These are phyloP conservation scores for Drymonia ruficornis DNA, from an alignment of 2,888 invertebrate species.

Conservation along the genomic window DNA sequence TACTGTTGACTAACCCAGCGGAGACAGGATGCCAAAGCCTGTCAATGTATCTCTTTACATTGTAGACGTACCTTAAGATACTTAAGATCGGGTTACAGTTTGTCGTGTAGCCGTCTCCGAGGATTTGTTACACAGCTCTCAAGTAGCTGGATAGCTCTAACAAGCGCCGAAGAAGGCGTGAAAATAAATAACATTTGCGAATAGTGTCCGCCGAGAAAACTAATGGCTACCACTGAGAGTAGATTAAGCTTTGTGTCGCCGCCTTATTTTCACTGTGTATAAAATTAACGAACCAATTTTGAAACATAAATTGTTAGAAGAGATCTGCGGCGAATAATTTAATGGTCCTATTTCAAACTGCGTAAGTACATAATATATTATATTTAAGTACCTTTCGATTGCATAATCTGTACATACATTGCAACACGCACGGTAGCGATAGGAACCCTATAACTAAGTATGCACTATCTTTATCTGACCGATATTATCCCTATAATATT, in stretches of 20 bases:
- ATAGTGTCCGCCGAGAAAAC: slow-evolving; percentile 29
- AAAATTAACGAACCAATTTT: slow-evolving; percentile 2
- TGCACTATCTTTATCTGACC: neutral
- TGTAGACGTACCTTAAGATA: slow-evolving; percentile 17
- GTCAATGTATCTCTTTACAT: neutral
- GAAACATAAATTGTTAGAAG: neutral
- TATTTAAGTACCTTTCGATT: neutral
- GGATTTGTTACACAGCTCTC: slow-evolving; percentile 54
- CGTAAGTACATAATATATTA: too few species aligned
- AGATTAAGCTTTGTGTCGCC: slow-evolving; percentile 29
- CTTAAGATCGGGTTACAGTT: slow-evolving; percentile 57
- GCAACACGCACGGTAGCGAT: too few species aligned
- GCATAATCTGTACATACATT: neutral
- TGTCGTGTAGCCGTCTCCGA: slow-evolving; percentile 58
- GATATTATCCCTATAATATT: slow-evolving; percentile 9
- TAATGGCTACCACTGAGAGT: slow-evolving; percentile 32
- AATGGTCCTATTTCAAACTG: too few species aligned
- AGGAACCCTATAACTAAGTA: neutral
- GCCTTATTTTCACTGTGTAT: slow-evolving; percentile 20
- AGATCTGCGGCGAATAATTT: too few species aligned
- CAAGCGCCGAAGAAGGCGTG: slow-evolving; percentile 52
- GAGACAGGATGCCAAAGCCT: too few species aligned
- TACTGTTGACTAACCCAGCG: too few species aligned
- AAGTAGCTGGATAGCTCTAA: slow-evolving; percentile 48
- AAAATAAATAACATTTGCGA: slow-evolving; percentile 45